Conservation (phyloP, 2,113 vertebrate genomes). For the Illadopsis cleaveri region DNA sequence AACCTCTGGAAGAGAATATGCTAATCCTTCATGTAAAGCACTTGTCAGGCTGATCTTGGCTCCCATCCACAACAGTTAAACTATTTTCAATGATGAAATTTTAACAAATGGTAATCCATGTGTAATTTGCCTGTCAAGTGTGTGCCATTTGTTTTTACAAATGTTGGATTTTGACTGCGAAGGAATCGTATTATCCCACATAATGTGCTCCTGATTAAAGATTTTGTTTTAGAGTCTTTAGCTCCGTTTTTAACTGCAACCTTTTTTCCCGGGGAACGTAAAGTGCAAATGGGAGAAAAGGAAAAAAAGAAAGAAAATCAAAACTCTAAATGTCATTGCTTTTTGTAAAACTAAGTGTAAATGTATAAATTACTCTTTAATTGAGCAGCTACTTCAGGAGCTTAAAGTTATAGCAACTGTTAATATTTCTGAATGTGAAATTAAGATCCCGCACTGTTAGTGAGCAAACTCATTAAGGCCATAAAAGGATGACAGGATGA, state of each 20-base stretch:
- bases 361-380: conserved; percentile 50
- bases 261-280: not conserved
- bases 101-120: conserved; percentile 71
- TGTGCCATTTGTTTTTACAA: conserved; percentile 64
- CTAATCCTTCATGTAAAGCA: conserved; percentile 69
- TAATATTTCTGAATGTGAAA: conserved; percentile 76
- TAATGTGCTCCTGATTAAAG: conserved; percentile 48
- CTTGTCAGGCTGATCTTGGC: conserved; percentile 66
- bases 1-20: conserved; percentile 72
- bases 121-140: conserved; percentile 70
- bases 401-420: conserved; percentile 64
- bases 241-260: not conserved
- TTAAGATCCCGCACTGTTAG: conserved; percentile 74
- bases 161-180: conserved; percentile 44
- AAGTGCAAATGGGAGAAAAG: not conserved
- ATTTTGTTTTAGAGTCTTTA: not conserved
- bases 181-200: not conserved
- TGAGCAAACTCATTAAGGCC: conserved; percentile 78
- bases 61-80: conserved; percentile 64
- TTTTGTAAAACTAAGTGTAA: conserved; percentile 37
- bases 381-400: conserved; percentile 68
- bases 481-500: conserved; percentile 77
- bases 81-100: conserved; percentile 69
- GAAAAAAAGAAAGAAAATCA: not conserved
- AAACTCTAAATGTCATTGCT: not conserved